Percentiles rank a stretch among this genome's conserved stretches.
These are phyloP conservation scores for Raphicerus campestris DNA, from an alignment of 2,113 vertebrate species.

Conservation along the genomic window DNA sequence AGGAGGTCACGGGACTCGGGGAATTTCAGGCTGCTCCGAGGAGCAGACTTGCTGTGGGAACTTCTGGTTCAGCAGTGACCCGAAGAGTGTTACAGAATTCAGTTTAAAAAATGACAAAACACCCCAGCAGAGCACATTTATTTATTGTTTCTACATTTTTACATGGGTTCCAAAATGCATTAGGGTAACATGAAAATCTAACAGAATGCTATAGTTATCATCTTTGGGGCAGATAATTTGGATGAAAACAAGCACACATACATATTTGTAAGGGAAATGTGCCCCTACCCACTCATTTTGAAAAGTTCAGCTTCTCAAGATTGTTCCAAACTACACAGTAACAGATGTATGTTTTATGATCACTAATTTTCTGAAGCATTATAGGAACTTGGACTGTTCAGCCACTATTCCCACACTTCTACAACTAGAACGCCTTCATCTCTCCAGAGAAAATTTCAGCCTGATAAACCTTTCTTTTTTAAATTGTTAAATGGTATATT, in stretches of 20 bases:
- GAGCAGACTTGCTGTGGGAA: neutral
- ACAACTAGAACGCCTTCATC: neutral
- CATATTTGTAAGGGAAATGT: neutral
- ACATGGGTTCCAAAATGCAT: neutral
- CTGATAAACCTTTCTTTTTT: conserved; percentile 20
- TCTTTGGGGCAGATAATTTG: neutral
- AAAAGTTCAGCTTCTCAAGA: neutral
- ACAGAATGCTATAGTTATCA: neutral
- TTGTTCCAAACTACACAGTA: neutral
- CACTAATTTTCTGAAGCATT: conserved; percentile 36
- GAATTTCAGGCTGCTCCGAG: neutral
- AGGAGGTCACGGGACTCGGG: neutral
- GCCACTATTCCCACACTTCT: neutral
- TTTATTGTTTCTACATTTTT: conserved; percentile 18
- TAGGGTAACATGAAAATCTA: neutral
- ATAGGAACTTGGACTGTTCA: neutral
- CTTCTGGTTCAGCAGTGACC: neutral
- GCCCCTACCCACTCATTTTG: rapidly evolving
- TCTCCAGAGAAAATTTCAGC: neutral
- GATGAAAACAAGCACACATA: neutral
- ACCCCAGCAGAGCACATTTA: neutral
- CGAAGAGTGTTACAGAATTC: neutral
- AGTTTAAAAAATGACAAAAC: neutral
- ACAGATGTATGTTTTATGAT: neutral
- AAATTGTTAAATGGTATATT: conserved; percentile 20